These are phyloP conservation scores for Drosophila putrida DNA, from an alignment of 2,888 invertebrate genomes.

Conservation along the genomic window DNA sequence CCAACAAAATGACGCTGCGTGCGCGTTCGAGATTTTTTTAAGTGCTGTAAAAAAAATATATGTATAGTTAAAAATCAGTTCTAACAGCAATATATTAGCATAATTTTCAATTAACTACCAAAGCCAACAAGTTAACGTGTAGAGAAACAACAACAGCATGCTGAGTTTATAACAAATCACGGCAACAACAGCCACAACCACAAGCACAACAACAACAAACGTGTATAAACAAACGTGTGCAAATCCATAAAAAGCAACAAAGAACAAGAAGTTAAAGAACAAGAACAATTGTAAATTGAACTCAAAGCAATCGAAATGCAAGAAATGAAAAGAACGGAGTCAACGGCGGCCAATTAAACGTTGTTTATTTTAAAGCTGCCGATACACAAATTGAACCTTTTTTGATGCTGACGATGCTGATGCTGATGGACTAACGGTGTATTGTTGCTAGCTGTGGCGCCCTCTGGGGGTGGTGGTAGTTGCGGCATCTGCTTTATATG, in stretches of 20 bases:
- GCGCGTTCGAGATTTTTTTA: slow-evolving; percentile 43
- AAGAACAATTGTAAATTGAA: slow-evolving; percentile 42
- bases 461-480: slow-evolving; percentile 19
- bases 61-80: slow-evolving; percentile 8
- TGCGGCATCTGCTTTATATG: slow-evolving; percentile 27
- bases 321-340: slow-evolving; percentile 10
- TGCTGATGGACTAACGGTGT: slow-evolving; percentile 47
- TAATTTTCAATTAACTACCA: slow-evolving; percentile 1
- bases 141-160: slow-evolving; percentile 5
- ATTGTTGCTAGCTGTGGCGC: slow-evolving; percentile 29
- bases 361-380: slow-evolving; percentile 26
- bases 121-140: not conserved
- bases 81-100: slow-evolving; percentile 3
- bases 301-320: slow-evolving; percentile 8
- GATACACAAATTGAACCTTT: slow-evolving; percentile 14
- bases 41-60: slow-evolving; percentile 28
- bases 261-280: slow-evolving; percentile 41
- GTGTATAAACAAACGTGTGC: slow-evolving; percentile 60
- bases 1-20: slow-evolving; percentile 35
- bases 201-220: slow-evolving; percentile 24
- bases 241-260: slow-evolving; percentile 51
- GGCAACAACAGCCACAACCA: slow-evolving; percentile 10
- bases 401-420: slow-evolving; percentile 34
- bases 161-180: slow-evolving; percentile 4
- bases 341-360: slow-evolving; percentile 21